Evolutionary conservation across 2,113 vertebrate species (phyloP).

Genomic region (Lophura nycthemera): DNA sequence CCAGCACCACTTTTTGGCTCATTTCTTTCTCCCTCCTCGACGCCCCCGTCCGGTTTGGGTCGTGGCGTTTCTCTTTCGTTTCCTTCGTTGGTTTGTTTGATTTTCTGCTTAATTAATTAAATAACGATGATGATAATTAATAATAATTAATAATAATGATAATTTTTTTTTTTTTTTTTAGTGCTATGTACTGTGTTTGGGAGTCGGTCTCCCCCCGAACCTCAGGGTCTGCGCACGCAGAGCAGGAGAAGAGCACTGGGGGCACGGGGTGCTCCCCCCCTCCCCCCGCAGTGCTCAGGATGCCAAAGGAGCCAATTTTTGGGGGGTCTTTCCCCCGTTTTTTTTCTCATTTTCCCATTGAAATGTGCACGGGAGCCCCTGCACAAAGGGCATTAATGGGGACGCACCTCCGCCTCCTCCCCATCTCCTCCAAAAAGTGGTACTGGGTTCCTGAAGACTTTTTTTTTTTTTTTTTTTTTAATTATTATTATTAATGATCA

Average conservation of each 20-base stretch:
- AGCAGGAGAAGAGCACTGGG: not conserved
- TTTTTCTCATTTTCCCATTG: not conserved
- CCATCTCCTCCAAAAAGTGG: constrained; percentile 79
- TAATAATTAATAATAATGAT: not conserved
- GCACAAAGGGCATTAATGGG: not conserved
- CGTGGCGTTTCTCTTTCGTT: too few relatives aligned
- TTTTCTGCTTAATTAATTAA: not conserved
- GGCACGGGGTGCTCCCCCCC: not conserved
- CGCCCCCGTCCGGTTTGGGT: not conserved
- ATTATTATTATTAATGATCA: constrained; percentile 74
- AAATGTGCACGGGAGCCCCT: not conserved
- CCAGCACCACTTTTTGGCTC: constrained; percentile 77
- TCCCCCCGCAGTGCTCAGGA: not conserved
- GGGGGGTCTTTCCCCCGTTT: not conserved
- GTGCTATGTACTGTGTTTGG: not conserved
- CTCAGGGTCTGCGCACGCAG: not conserved
- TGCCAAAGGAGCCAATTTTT: not conserved
- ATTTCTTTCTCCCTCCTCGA: not conserved
- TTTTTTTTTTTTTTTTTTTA: constrained; percentile 46
- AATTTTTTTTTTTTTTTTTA: not conserved
- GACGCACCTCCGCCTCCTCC: not conserved
- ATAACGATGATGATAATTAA: too few relatives aligned
- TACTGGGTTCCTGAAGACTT: constrained; percentile 78
- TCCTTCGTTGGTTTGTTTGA: too few relatives aligned
- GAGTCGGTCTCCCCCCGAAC: not conserved